Conservation (phyloP, 2,113 vertebrate species). For the Camelus dromedarius region DNA sequence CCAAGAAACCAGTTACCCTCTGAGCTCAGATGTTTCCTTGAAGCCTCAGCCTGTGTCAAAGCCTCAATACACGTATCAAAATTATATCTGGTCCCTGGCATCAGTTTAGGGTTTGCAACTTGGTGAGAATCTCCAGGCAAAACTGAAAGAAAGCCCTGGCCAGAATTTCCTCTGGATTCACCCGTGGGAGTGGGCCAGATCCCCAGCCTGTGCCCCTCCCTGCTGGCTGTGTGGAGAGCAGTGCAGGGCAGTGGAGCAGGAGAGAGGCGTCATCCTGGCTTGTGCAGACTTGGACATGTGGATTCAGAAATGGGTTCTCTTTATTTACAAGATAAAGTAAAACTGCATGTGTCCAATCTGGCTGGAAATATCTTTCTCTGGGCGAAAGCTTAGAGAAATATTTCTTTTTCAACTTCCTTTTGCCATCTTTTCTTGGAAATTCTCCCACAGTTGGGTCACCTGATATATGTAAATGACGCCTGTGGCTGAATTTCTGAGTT, state of each 20-base stretch:
- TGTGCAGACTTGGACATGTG: background rate
- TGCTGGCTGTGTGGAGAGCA: background rate
- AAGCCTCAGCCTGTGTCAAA: background rate
- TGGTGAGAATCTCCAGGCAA: background rate
- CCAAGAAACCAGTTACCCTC: background rate
- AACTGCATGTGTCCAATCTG: background rate
- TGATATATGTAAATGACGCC: background rate
- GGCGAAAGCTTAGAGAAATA: background rate
- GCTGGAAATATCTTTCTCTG: background rate
- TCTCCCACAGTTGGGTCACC: background rate
- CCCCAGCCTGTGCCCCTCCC: no score
- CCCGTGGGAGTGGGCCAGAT: background rate
- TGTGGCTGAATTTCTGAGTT: background rate
- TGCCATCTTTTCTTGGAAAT: constrained; percentile 31
- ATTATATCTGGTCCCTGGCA: background rate
- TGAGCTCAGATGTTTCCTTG: background rate
- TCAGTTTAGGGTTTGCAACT: background rate
- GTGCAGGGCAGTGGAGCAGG: accelerated
- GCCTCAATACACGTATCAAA: background rate
- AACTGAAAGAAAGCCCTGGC: background rate
- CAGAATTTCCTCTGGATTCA: background rate
- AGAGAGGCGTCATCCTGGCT: background rate
- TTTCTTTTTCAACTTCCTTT: constrained; percentile 31
- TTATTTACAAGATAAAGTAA: background rate
- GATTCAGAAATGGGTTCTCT: background rate